Evolutionary conservation across 2,888 invertebrate species (phyloP).

Genomic region (Dexiosoma caninum): DNA sequence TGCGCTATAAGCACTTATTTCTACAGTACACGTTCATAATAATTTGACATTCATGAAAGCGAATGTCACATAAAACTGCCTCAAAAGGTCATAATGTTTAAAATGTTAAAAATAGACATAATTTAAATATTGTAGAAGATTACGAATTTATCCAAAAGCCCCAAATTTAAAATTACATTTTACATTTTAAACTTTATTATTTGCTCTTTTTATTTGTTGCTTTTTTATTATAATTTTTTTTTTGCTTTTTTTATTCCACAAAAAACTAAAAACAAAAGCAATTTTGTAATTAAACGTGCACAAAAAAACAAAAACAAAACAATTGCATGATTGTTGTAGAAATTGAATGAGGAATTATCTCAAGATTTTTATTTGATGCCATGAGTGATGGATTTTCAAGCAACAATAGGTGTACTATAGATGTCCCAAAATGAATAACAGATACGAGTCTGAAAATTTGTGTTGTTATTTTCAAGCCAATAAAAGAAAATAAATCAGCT

Average conservation of each 20-base stretch:
- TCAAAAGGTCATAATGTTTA: conserved; percentile 8
- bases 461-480: too few relatives aligned
- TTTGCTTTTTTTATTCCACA: background rate
- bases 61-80: conserved; percentile 1
- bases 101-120: too few relatives aligned
- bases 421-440: too few relatives aligned
- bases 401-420: too few relatives aligned
- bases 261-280: too few relatives aligned
- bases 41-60: conserved; percentile 4
- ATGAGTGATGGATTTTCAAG: too few relatives aligned
- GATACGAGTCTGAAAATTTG: too few relatives aligned
- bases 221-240: background rate
- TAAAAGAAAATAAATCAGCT: too few relatives aligned
- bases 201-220: background rate
- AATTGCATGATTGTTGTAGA: conserved; percentile 10
- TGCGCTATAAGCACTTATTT: background rate
- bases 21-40: background rate
- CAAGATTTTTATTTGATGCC: too few relatives aligned
- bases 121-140: background rate
- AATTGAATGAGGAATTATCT: background rate
- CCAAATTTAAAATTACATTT: background rate
- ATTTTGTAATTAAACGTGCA: background rate
- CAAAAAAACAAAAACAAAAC: background rate
- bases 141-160: background rate
- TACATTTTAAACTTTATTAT: background rate